Percentiles rank a stretch among this genome's conserved stretches.
phyloP scores from a whole-genome alignment of 2,888 invertebrate genomes.

The Coremacera marginata region DNA sequence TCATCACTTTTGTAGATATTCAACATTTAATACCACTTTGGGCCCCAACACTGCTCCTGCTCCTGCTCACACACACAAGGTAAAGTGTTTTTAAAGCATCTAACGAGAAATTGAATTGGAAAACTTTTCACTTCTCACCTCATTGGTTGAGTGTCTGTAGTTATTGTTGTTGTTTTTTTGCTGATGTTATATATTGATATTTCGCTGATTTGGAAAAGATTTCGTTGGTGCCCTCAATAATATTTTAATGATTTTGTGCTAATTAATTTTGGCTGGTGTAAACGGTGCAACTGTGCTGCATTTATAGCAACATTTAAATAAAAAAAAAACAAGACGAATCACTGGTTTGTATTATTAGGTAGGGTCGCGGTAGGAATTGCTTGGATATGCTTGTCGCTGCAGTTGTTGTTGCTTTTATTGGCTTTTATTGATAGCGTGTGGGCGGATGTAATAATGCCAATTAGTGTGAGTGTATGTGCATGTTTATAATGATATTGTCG shows the following conservation, averaged over 20 bases:
- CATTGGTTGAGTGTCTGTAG: not conserved
- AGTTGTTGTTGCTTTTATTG: not conserved
- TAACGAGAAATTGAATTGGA: not conserved
- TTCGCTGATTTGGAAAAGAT: not conserved
- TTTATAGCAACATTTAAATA: not conserved
- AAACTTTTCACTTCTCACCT: constrained; percentile 8
- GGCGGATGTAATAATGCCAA: constrained; percentile 9
- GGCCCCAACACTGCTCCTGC: too few relatives aligned
- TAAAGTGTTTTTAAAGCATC: not conserved
- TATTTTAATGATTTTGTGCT: not conserved
- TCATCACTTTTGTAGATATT: constrained; percentile 25
- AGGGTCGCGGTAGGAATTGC: too few relatives aligned
- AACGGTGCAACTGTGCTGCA: not conserved
- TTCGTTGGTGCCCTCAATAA: not conserved
- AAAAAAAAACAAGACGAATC: not conserved
- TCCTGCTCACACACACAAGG: not conserved
- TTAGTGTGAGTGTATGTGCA: constrained; percentile 3
- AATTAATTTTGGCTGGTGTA: not conserved
- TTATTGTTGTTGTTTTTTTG: not conserved
- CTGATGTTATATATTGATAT: not conserved
- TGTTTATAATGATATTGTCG: not conserved
- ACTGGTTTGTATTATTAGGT: too few relatives aligned
- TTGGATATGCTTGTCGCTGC: not conserved
- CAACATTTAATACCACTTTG: constrained; percentile 3
- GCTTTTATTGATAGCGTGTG: not conserved